A percentile compares a stretch with the other conserved stretches of the same genome.
Evolutionary conservation across 2,113 vertebrate genomes (phyloP).

Genomic region (Tetraodon nigroviridis): DNA sequence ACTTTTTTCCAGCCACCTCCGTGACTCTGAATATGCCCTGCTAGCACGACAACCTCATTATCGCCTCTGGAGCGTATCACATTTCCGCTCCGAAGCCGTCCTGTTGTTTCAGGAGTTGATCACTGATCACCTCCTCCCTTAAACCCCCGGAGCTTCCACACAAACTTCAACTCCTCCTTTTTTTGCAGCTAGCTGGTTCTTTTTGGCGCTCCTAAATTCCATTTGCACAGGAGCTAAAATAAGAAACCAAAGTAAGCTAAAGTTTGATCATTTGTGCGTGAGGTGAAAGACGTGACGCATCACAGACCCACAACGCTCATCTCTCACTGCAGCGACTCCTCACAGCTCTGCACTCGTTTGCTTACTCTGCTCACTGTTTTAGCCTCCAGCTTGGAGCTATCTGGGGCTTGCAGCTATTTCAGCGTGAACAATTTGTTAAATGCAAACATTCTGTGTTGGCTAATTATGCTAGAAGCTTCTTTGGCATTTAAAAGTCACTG

Average conservation of each 20-base stretch:
- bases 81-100: conserved; percentile 5
- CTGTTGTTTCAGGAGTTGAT: conserved; percentile 14
- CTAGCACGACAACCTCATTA: conserved; percentile 22
- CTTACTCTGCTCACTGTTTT: not conserved
- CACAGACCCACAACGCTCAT: too few relatives aligned
- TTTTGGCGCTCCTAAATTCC: too few relatives aligned
- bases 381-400: not conserved
- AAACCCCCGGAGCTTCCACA: too few relatives aligned
- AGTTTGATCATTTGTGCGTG: too few relatives aligned
- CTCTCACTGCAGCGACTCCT: not conserved
- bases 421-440: too few relatives aligned
- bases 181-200: too few relatives aligned
- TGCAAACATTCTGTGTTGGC: not conserved
- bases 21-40: conserved; percentile 28
- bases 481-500: too few relatives aligned
- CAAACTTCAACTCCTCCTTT: too few relatives aligned
- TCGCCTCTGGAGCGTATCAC: conserved; percentile 7
- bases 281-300: too few relatives aligned
- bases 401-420: not conserved
- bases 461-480: not conserved
- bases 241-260: too few relatives aligned
- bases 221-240: too few relatives aligned
- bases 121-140: not conserved
- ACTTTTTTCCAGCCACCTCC: conserved; percentile 23
- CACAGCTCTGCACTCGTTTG: not conserved